phyloP scores from a whole-genome alignment of 2,888 invertebrate genomes.

The Lottia gigantea region DNA sequence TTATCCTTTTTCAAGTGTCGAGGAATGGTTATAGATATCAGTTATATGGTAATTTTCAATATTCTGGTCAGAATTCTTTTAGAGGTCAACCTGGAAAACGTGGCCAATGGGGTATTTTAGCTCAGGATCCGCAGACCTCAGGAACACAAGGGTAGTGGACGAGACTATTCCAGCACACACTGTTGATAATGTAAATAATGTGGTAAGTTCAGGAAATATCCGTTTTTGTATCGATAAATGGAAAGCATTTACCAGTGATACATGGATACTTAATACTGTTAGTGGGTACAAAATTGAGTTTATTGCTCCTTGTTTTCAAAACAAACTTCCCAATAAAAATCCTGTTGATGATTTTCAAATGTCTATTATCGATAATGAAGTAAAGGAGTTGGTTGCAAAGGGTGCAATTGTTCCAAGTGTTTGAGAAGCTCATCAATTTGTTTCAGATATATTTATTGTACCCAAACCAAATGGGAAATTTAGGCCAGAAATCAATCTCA shows the following conservation, averaged over 20 bases:
- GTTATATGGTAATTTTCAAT: neutral
- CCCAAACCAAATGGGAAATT: conserved; percentile 6
- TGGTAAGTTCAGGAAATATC: neutral
- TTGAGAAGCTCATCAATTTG: neutral
- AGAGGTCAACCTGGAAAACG: neutral
- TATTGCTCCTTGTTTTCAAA: neutral
- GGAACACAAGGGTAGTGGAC: no score
- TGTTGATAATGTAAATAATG: no score
- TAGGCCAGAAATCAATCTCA: neutral
- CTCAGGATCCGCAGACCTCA: no score
- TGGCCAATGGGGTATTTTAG: neutral
- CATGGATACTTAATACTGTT: neutral
- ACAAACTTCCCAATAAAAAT: neutral
- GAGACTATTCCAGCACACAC: no score
- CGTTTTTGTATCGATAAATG: neutral
- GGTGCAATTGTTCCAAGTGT: neutral
- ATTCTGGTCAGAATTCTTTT: neutral
- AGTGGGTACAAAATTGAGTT: conserved; percentile 4
- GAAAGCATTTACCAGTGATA: neutral
- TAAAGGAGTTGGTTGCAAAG: neutral
- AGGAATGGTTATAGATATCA: no score
- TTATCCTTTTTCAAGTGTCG: no score
- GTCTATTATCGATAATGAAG: neutral
- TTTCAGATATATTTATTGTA: neutral
- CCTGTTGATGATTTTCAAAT: neutral